Conservation (phyloP, 2,797 vertebrate genomes). For the Sternarchorhynchus goeldii region DNA sequence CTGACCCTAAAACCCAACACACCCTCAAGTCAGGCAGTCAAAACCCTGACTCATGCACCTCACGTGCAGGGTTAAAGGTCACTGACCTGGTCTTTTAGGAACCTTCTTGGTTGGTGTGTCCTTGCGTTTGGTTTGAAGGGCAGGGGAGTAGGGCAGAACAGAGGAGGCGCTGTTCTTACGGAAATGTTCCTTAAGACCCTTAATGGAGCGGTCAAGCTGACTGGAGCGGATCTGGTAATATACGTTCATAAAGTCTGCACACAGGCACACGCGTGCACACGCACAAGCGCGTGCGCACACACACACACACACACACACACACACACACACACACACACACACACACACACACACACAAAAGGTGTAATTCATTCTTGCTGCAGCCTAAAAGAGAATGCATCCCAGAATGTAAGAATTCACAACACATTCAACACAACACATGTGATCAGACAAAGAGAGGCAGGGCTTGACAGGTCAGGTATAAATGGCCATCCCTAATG, state of each 20-base stretch:
- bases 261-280: slow-evolving; percentile 24
- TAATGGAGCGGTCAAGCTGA: slow-evolving; percentile 95
- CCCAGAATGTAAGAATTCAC: no score
- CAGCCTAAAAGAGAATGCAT: no score
- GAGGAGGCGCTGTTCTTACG: slow-evolving; percentile 93
- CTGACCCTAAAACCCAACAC: slow-evolving; percentile 2
- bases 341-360: neutral
- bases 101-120: slow-evolving; percentile 97
- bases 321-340: slow-evolving; percentile 3
- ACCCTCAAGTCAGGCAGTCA: neutral
- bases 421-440: no score
- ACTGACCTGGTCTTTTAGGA: slow-evolving; percentile 91
- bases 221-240: slow-evolving; percentile 96
- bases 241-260: slow-evolving; percentile 97
- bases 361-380: neutral
- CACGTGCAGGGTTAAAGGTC: slow-evolving; percentile 20
- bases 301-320: no score
- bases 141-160: slow-evolving; percentile 90
- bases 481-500: no score
- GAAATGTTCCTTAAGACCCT: slow-evolving; percentile 94
- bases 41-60: neutral
- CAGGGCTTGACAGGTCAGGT: no score
- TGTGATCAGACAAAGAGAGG: no score
- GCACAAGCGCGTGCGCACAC: no score
- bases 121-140: slow-evolving; percentile 94